These are phyloP conservation scores for Okamejei kenojei DNA, from an alignment of 2,797 vertebrate genomes.

Conservation along the genomic window DNA sequence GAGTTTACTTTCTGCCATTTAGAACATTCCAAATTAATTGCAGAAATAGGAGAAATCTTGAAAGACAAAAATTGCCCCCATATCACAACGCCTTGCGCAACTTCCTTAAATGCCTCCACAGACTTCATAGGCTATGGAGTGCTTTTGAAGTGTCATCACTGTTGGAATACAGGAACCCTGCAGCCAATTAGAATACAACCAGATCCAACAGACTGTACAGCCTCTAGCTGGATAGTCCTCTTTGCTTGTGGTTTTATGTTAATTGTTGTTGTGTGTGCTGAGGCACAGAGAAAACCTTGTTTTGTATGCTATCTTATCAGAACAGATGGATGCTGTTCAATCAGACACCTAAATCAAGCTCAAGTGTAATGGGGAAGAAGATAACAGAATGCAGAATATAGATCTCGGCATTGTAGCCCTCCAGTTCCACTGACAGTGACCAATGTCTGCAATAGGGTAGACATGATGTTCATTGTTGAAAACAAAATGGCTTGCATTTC, in stretches of 20 bases:
- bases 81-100: background rate
- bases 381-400: too few relatives aligned
- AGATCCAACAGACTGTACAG: background rate
- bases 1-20: background rate
- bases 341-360: too few relatives aligned
- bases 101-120: background rate
- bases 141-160: background rate
- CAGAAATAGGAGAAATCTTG: background rate
- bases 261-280: too few relatives aligned
- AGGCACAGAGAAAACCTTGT: too few relatives aligned
- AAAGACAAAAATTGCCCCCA: background rate
- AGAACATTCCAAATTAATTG: background rate
- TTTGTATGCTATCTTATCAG: too few relatives aligned
- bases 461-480: background rate
- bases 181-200: background rate
- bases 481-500: background rate
- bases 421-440: too few relatives aligned
- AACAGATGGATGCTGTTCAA: too few relatives aligned
- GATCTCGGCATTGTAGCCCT: too few relatives aligned
- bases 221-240: background rate
- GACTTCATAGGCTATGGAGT: background rate
- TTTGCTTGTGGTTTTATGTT: background rate
- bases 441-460: too few relatives aligned
- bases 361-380: too few relatives aligned
- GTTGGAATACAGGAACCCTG: background rate